Base-by-base conservation (phyloP, 2,888 invertebrate species). In the Drosophila mercatorum region DNA sequence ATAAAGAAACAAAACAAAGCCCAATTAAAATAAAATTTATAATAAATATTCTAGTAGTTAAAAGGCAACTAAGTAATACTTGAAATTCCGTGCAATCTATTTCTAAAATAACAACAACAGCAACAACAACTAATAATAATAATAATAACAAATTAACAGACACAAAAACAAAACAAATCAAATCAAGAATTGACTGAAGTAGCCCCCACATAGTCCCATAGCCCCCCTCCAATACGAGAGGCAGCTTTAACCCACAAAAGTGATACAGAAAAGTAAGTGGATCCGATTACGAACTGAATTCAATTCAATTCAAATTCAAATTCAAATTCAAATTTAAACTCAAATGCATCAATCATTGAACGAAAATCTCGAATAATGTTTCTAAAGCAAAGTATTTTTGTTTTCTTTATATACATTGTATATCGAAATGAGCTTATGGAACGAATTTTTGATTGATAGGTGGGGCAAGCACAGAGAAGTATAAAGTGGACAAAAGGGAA, bases 11-110 rank as follows among this genome's bases (percentile, higher is more conserved):
- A 26, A 14, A 40, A 26, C 40, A 31, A 66, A 64, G n/a, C 38
- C 40, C 58, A 44, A 70, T 40, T 61, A 79, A 81, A 84, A 75
- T 72, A 81, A 34, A 34, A 22, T 22, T 22, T 77, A 84, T 46
- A 51, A 79, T 77, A 67, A 83, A 73, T 86, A 83, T 82, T 66
- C 72, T 81, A 84, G 83, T 88, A 83, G 77, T 80, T 65, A 44
- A 44, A 73, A 72, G 66, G 61, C 78, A 88, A 81, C 72, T 73
- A 80, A 75, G 69, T 70, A 81, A 80, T 75, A 78, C 78, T 80
- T 88, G 84, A 77, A 51, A 81, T 65, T 81, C 76, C 90, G 88
- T 88, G 88, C 88, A 88, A 88, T 88, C 83, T 90, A 88, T 88
- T 89, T 88, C 77, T 89, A 88, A 90, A 88, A 88, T 85, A 88